phyloP scores from a whole-genome alignment of 2,113 vertebrate genomes.

The Cebus imitator region DNA sequence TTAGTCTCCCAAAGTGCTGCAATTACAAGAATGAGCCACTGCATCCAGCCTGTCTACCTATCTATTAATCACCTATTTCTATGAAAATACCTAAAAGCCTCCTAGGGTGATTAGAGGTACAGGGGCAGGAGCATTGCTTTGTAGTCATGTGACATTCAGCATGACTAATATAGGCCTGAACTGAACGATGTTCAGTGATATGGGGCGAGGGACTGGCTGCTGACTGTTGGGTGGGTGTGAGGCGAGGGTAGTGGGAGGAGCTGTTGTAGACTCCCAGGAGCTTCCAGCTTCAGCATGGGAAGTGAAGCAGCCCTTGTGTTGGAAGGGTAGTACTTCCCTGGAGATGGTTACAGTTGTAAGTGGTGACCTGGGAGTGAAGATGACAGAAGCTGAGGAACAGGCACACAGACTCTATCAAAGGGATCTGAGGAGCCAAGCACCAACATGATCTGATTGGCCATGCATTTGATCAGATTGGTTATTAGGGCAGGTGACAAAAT shows the following conservation, averaged over 20 bases:
- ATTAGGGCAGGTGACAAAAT: neutral
- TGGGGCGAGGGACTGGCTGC: neutral
- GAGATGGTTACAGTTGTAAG: neutral
- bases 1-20: too few species aligned
- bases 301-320: neutral
- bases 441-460: neutral
- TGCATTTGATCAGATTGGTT: neutral
- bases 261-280: neutral
- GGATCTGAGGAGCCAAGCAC: neutral
- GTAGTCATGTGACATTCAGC: neutral
- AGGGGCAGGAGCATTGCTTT: neutral
- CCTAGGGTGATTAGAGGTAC: neutral
- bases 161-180: neutral
- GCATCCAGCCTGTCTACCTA: neutral
- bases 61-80: neutral
- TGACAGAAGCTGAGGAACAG: neutral
- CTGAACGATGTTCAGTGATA: neutral
- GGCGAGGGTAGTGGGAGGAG: accelerated
- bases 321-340: neutral
- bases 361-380: neutral
- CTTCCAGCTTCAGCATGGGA: neutral
- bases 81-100: neutral
- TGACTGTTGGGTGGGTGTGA: neutral
- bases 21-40: too few species aligned
- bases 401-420: neutral